These are phyloP conservation scores for Xenopus petersii DNA, from an alignment of 2,797 vertebrate genomes.

Conservation along the genomic window DNA sequence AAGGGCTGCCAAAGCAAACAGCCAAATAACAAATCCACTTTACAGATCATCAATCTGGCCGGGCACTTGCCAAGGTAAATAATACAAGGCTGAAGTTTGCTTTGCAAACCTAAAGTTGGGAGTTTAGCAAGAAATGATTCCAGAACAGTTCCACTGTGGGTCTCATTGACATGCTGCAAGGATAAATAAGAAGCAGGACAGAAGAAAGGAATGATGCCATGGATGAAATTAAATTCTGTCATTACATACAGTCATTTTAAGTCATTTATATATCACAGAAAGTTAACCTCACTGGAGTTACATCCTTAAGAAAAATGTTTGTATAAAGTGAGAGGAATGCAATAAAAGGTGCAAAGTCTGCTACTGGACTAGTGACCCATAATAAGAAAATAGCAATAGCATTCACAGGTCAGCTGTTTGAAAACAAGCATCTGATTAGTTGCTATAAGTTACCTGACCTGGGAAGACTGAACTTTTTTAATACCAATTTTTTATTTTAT, in stretches of 20 bases:
- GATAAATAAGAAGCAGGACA: neutral
- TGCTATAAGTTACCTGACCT: too few relatives aligned
- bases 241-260: neutral
- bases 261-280: neutral
- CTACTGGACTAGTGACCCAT: too few relatives aligned
- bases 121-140: slow-evolving; percentile 66
- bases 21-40: slow-evolving; percentile 99
- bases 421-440: too few relatives aligned
- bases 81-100: slow-evolving; percentile 83
- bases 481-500: too few relatives aligned
- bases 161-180: slow-evolving; percentile 9
- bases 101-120: slow-evolving; percentile 77
- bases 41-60: slow-evolving; percentile 96
- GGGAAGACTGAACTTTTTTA: too few relatives aligned
- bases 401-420: too few relatives aligned
- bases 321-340: neutral
- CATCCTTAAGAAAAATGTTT: neutral
- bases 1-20: slow-evolving; percentile 99
- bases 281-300: neutral
- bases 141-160: slow-evolving; percentile 55
- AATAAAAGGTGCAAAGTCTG: too few relatives aligned
- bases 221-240: neutral
- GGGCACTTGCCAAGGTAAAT: slow-evolving; percentile 92
- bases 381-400: too few relatives aligned
- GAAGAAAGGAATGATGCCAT: neutral